phyloP scores from a whole-genome alignment of 2,888 invertebrate genomes.

The Thelaira solivaga region DNA sequence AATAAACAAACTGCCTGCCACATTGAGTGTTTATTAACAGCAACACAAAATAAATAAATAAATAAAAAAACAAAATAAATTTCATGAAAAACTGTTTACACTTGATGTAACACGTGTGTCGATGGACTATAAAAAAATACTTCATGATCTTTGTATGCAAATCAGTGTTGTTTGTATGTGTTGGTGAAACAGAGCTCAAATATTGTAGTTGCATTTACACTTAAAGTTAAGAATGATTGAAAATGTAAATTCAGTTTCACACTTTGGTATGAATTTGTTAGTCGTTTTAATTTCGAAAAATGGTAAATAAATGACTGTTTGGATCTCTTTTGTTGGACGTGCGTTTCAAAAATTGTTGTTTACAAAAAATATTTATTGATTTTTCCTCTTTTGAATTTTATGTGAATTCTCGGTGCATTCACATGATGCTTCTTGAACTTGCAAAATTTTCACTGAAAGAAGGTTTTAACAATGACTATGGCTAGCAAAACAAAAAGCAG shows the following conservation, averaged over 20 bases:
- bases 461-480: too few species aligned
- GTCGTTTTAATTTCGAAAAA: background rate
- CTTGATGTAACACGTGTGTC: constrained; percentile 5
- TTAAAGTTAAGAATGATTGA: constrained; percentile 68
- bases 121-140: background rate
- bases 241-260: constrained; percentile 75
- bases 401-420: background rate
- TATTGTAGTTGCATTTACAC: constrained; percentile 44
- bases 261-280: constrained; percentile 64
- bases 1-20: constrained; percentile 3
- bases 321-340: background rate
- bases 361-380: constrained; percentile 14
- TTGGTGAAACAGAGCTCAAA: constrained; percentile 6
- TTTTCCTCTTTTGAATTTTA: background rate
- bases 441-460: too few species aligned
- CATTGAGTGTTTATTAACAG: background rate
- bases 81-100: constrained; percentile 6
- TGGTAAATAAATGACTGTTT: constrained; percentile 25
- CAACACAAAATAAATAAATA: constrained; percentile 16
- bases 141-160: constrained; percentile 49
- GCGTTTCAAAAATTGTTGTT: constrained; percentile 4
- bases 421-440: too few species aligned
- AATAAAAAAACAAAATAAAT: constrained; percentile 22
- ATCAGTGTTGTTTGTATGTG: constrained; percentile 3
- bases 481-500: too few species aligned